These are phyloP conservation scores for Tachina fera DNA, from an alignment of 2,888 invertebrate species.

Conservation along the genomic window DNA sequence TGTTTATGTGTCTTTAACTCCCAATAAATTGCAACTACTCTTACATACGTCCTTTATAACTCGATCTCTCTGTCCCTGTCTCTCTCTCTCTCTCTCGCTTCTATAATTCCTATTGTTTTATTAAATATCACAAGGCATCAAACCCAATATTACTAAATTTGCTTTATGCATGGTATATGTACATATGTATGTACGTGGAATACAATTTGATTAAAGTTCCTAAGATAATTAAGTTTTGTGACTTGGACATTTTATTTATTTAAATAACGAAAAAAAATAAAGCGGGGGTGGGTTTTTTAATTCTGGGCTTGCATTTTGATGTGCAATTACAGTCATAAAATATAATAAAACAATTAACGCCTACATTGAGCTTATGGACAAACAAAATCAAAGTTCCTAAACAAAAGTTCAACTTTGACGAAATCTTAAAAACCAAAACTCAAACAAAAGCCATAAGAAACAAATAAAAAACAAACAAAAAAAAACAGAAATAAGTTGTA, in stretches of 20 bases:
- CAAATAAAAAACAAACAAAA: no score
- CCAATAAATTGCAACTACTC: neutral
- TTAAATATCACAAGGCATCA: neutral
- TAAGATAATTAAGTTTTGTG: neutral
- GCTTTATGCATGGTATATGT: neutral
- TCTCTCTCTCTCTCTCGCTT: neutral
- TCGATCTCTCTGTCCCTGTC: neutral
- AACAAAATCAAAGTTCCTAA: conserved; percentile 15
- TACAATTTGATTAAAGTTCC: neutral
- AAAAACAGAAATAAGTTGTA: neutral
- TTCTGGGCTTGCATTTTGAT: conserved; percentile 41
- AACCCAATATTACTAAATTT: neutral
- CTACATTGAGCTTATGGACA: conserved; percentile 34
- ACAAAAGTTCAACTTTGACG: conserved; percentile 25
- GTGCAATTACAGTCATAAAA: conserved; percentile 10
- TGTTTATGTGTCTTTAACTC: neutral
- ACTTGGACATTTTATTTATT: conserved; percentile 21
- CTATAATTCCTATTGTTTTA: neutral
- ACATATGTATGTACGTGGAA: no score
- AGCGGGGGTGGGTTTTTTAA: conserved; percentile 46
- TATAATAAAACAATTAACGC: conserved; percentile 47
- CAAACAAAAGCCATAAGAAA: neutral
- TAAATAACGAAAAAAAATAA: conserved; percentile 3
- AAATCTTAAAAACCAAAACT: conserved; percentile 13
- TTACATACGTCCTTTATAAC: neutral